These are phyloP conservation scores for Tanypteryx hageni DNA, from an alignment of 2,888 invertebrate genomes.

Conservation along the genomic window DNA sequence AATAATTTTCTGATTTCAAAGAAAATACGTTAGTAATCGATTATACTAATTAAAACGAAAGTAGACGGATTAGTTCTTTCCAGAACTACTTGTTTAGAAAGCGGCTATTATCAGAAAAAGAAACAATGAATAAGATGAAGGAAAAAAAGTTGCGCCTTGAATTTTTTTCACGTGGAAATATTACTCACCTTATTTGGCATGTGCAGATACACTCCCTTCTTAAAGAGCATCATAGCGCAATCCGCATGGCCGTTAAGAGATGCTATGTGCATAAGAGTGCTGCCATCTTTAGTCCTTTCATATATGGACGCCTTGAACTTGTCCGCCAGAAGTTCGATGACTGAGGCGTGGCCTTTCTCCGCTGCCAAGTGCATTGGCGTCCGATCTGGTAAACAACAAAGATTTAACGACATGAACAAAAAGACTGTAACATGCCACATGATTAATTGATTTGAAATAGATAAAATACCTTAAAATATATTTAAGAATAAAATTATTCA, in stretches of 20 bases:
- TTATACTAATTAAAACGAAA: no score
- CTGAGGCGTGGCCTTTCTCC: conserved; percentile 96
- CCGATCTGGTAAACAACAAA: conserved; percentile 81
- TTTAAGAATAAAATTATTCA: no score
- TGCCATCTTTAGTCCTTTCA: conserved; percentile 98
- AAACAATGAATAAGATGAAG: background rate
- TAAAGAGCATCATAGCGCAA: conserved; percentile 98
- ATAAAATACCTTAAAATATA: no score
- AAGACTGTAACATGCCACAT: no score
- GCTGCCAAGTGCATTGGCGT: conserved; percentile 99
- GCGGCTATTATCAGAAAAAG: background rate
- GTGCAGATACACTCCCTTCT: conserved; percentile 98
- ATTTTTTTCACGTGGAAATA: background rate
- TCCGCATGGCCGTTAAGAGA: conserved; percentile 98
- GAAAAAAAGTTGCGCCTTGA: background rate
- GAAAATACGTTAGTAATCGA: no score
- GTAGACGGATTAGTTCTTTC: no score
- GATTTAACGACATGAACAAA: no score
- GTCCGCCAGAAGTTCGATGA: conserved; percentile 97
- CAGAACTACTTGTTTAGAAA: no score
- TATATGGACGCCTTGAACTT: conserved; percentile 98
- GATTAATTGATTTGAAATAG: no score
- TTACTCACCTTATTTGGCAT: conserved; percentile 96
- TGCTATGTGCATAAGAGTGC: conserved; percentile 98
- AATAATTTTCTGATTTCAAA: no score